Conservation (phyloP, 1,140 invertebrate genomes). For the Pemphigus obesinymphae region DNA sequence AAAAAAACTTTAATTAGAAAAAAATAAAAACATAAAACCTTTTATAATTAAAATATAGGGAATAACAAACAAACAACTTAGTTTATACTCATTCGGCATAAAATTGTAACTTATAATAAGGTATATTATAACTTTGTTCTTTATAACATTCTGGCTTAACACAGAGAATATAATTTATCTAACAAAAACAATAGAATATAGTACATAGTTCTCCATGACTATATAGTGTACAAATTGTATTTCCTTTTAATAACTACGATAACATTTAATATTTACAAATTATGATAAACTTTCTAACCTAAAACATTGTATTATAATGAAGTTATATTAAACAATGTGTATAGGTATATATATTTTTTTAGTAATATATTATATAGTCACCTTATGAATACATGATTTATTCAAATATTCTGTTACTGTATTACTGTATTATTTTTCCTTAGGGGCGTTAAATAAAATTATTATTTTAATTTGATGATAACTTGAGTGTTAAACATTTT, state of each 20-base stretch:
- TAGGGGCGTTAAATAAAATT: too few relatives aligned
- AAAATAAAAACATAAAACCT: too few relatives aligned
- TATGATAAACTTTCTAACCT: not conserved
- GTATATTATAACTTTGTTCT: not conserved
- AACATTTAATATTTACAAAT: not conserved
- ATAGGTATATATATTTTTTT: not conserved
- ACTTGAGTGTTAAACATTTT: too few relatives aligned
- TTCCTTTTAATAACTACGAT: not conserved
- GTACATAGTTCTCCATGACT: not conserved
- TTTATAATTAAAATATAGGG: not conserved
- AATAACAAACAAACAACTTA: not conserved
- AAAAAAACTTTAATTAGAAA: too few relatives aligned
- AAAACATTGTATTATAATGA: not conserved
- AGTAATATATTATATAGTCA: not conserved
- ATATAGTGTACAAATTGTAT: not conserved
- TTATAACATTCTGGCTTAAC: not conserved
- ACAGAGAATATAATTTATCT: not conserved
- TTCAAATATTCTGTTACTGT: too few relatives aligned
- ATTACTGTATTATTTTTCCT: too few relatives aligned
- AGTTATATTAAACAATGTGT: not conserved
- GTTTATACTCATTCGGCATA: not conserved
- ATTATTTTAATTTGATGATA: too few relatives aligned
- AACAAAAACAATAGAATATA: constrained; percentile 3
- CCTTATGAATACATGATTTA: too few relatives aligned
- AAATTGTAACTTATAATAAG: not conserved